A percentile compares a stretch with the other conserved stretches of the same genome.
phyloP scores from a whole-genome alignment of 2,888 invertebrate species.

The Lasius platythorax region DNA sequence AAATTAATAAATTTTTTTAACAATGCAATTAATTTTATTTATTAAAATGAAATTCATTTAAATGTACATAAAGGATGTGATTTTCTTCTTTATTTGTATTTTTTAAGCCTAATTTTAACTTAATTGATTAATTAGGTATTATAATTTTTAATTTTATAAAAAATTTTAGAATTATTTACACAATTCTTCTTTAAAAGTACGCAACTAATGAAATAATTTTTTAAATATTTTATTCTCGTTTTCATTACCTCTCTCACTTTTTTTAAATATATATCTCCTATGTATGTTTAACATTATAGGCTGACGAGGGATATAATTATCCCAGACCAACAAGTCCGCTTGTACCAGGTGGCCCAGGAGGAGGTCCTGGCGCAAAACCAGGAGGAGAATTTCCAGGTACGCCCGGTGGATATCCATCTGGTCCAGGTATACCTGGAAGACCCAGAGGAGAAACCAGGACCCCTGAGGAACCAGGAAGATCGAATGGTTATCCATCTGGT shows the following conservation, averaged over 20 bases:
- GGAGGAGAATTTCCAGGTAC: constrained; percentile 72
- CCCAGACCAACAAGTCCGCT: constrained; percentile 90
- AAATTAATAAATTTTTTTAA: background rate
- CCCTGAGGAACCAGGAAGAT: constrained; percentile 67
- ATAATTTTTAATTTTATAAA: background rate
- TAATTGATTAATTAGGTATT: background rate
- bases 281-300: constrained; percentile 82
- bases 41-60: background rate
- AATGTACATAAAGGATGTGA: background rate
- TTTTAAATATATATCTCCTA: background rate
- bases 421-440: constrained; percentile 69
- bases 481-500: constrained; percentile 65
- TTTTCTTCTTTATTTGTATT: background rate
- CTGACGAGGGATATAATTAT: constrained; percentile 92
- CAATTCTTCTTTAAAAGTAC: background rate
- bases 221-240: background rate
- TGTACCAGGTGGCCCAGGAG: constrained; percentile 71
- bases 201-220: background rate
- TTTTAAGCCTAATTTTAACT: background rate
- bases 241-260: background rate
- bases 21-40: constrained; percentile 1
- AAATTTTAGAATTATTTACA: background rate
- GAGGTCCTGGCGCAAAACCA: constrained; percentile 45
- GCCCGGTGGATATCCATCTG: constrained; percentile 72
- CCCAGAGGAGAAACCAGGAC: constrained; percentile 41